Evolutionary conservation across 2,888 invertebrate genomes (phyloP), one percentile per base, ranked within the genome.

Genomic region (Hypselothyrea guttata): DNA sequence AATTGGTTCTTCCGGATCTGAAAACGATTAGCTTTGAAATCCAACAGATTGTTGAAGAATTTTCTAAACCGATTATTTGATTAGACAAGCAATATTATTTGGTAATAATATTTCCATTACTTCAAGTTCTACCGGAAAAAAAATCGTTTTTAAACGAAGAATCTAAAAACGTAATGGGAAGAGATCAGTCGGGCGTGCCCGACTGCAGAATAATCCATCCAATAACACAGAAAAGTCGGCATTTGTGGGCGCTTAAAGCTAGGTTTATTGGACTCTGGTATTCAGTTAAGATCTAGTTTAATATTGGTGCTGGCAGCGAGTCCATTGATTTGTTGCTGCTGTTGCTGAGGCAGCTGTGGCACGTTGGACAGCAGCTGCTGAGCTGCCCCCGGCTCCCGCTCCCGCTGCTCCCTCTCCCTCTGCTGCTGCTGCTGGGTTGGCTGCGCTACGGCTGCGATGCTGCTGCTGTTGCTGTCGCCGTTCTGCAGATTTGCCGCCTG

Each of bases 391-490:
- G 45, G 71, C 31, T 47, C 16, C 4, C 31, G 45, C 45, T 57
- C 57, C 33, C 61, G 92, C 93, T 41, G 95, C 33, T 64, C n/a
- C n/a, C n/a, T n/a, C 31, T 47, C 16, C 4, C 31, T 40, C 45
- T 57, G 61, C 33, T 66, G 92, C 93, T 41, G 95, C 33, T 64
- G 51, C 47, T 37, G 47, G 30, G 42, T 7, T 5, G 48, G 18
- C 11, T 58, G 31, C 31, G 57, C 5, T 31, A 64, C 31, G 75
- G 93, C 92, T 51, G 91, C 94, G 22, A 22, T 11, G 92, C 1
- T 37, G 33, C 7, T 47, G 47, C 35, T 66, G 51, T 42, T 54
- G 40, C 53, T 46, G 11, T 48, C 48, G 18, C 69, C 69, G 15
- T 69, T 69, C 13, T 61, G 68, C 3, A 69, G 27, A 7, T 28